Percentiles rank a stretch among this genome's conserved stretches.
These are phyloP conservation scores for Bufotes viridis DNA, from an alignment of 2,797 vertebrate species.

Conservation along the genomic window DNA sequence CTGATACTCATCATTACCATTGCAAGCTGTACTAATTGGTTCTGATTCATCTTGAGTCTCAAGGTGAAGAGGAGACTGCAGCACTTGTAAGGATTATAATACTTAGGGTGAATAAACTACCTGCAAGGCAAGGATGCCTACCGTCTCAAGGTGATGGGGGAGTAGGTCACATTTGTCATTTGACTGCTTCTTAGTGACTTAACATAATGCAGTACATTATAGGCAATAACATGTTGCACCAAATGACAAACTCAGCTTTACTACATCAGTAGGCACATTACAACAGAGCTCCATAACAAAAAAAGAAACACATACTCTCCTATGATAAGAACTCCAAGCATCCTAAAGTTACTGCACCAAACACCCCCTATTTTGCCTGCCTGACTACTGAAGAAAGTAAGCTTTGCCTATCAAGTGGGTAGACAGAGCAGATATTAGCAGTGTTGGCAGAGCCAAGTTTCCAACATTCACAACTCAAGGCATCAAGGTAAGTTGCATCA, in stretches of 20 bases:
- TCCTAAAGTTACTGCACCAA: background rate
- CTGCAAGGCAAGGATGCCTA: background rate
- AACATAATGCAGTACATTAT: background rate
- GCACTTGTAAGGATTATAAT: background rate
- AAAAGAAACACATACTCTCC: background rate
- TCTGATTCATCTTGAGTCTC: conserved; percentile 4
- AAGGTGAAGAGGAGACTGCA: conserved; percentile 36
- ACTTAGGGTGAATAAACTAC: background rate
- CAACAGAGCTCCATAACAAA: background rate
- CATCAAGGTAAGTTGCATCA: background rate
- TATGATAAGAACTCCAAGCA: background rate
- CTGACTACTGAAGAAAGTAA: background rate
- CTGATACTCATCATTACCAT: background rate
- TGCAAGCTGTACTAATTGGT: background rate
- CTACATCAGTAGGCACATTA: background rate
- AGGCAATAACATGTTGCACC: background rate
- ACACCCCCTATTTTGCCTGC: background rate
- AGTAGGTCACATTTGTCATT: background rate
- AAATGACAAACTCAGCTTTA: background rate
- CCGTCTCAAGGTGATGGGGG: background rate
- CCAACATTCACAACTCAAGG: background rate
- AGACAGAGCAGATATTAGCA: background rate
- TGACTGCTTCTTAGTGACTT: background rate
- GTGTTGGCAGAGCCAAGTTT: background rate
- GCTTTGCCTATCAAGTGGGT: too few relatives aligned